These are phyloP conservation scores for Procambarus virginalis DNA, from an alignment of 1,140 invertebrate species.

Conservation along the genomic window DNA sequence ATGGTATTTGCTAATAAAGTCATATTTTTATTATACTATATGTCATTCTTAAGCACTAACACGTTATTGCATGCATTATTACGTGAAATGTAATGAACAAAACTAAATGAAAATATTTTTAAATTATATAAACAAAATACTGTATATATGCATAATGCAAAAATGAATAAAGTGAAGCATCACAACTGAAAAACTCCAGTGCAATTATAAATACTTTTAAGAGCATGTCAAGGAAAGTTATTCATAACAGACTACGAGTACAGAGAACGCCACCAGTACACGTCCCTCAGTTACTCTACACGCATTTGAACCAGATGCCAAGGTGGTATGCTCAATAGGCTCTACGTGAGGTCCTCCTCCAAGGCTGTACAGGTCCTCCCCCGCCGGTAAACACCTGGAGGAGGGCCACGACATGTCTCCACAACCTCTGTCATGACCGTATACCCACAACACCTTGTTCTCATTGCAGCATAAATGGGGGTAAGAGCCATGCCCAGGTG, in stretches of 20 bases:
- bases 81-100: too few species aligned
- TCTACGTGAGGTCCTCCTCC: neutral
- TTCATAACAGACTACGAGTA: neutral
- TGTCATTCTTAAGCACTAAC: neutral
- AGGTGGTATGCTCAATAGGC: neutral
- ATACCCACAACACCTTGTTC: neutral
- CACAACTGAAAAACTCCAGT: too few species aligned
- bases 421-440: neutral
- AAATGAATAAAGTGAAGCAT: too few species aligned
- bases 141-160: too few species aligned
- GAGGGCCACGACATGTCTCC: neutral
- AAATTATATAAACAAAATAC: too few species aligned
- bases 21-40: too few species aligned
- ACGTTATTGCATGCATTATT: neutral
- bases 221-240: neutral
- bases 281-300: neutral
- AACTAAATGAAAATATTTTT: too few species aligned
- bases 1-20: too few species aligned
- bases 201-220: too few species aligned
- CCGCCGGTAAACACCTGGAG: neutral
- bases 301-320: neutral
- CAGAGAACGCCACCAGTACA: neutral
- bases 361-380: neutral
- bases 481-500: too few species aligned
- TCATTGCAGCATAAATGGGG: neutral